Conservation (phyloP, 2,888 invertebrate species). For the Ctenicera cuprea region DNA sequence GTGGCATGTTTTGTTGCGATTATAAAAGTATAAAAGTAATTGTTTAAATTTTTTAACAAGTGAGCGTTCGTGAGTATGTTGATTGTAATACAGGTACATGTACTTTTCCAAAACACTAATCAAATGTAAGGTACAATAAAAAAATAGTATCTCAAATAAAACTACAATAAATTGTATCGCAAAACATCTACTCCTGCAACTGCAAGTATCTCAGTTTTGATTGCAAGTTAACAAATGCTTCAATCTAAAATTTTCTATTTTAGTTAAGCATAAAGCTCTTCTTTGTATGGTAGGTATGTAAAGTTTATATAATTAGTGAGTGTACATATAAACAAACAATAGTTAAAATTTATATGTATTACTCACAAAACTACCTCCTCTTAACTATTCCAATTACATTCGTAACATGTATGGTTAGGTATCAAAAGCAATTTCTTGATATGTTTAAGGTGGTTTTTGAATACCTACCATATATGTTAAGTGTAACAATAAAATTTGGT, state of each 20-base stretch:
- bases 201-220: conserved; percentile 56
- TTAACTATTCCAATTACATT: conserved; percentile 4
- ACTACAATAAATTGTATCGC: conserved; percentile 33
- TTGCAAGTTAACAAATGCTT: conserved; percentile 71
- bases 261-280: conserved; percentile 66
- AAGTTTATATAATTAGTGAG: conserved; percentile 41
- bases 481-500: conserved; percentile 63
- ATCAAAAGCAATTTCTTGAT: conserved; percentile 21
- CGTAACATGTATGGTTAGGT: conserved; percentile 13
- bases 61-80: background rate
- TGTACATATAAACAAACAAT: conserved; percentile 40
- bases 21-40: no score
- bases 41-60: no score
- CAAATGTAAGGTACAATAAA: conserved; percentile 16
- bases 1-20: no score
- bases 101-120: conserved; percentile 46
- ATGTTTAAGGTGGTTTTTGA: conserved; percentile 14
- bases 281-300: conserved; percentile 58
- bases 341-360: conserved; percentile 39
- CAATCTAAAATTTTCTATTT: conserved; percentile 61
- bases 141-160: conserved; percentile 26
- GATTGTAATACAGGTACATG: conserved; percentile 47
- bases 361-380: conserved; percentile 19
- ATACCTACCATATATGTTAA: conserved; percentile 27
- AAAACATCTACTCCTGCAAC: conserved; percentile 25